These are phyloP conservation scores for Mormyrops boulengeri DNA, from an alignment of 2,797 vertebrate genomes.

Conservation along the genomic window DNA sequence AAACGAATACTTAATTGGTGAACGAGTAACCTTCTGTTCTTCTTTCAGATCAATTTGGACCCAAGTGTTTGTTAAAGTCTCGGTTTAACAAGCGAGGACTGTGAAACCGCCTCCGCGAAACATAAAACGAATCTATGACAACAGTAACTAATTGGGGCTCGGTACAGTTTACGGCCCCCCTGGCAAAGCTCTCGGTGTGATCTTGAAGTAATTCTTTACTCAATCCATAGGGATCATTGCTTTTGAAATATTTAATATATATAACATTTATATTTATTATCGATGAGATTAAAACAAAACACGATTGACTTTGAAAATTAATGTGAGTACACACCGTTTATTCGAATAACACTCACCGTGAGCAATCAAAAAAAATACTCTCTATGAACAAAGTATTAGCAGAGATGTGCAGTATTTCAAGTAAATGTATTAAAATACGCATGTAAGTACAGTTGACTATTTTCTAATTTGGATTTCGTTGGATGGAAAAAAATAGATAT, in stretches of 20 bases:
- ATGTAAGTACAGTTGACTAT: background rate
- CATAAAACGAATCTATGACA: background rate
- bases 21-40: background rate
- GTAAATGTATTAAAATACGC: background rate
- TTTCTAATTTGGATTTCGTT: background rate
- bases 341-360: background rate
- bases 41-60: background rate
- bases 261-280: background rate
- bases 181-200: background rate
- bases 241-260: background rate
- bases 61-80: background rate
- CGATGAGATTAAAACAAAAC: background rate
- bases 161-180: background rate
- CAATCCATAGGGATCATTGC: background rate
- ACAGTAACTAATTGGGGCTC: background rate
- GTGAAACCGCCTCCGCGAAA: background rate
- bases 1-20: background rate
- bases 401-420: background rate
- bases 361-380: background rate
- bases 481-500: background rate
- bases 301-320: background rate
- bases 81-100: background rate
- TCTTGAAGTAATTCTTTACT: background rate
- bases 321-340: background rate
- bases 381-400: background rate